Percentiles rank a stretch among this genome's conserved stretches.
Conservation (phyloP, 1,140 invertebrate species). For the Zaprionus camerounensis region DNA sequence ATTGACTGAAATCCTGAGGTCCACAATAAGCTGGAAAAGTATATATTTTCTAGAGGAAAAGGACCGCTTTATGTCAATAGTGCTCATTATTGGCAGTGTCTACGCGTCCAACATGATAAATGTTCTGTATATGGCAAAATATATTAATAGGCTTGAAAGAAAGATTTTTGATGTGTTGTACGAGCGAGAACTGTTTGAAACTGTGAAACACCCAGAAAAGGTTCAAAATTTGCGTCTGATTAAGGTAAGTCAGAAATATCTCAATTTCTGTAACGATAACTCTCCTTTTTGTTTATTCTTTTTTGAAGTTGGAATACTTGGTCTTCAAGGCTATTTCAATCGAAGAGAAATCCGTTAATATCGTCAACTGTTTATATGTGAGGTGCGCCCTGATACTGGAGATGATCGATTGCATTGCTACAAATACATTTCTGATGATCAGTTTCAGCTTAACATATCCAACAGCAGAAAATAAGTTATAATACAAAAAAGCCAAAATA, state of each 20-base stretch:
- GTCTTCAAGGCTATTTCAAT: background rate
- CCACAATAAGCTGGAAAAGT: background rate
- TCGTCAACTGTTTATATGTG: conserved; percentile 14
- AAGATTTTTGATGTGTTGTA: conserved; percentile 2
- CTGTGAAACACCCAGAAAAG: background rate
- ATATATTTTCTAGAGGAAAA: background rate
- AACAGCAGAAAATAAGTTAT: background rate
- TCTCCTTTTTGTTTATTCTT: background rate
- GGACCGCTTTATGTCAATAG: background rate
- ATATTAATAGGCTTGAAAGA: conserved; percentile 6
- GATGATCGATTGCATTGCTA: conserved; percentile 6
- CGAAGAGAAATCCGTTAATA: background rate
- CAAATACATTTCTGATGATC: background rate
- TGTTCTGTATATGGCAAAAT: background rate
- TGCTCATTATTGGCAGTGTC: background rate
- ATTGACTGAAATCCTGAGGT: background rate
- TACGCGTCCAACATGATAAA: background rate
- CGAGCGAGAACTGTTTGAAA: background rate
- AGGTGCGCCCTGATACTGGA: conserved; percentile 8
- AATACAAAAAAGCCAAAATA: background rate
- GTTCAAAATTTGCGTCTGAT: background rate
- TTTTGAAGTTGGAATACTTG: conserved; percentile 6
- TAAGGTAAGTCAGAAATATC: background rate
- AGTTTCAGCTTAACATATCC: conserved; percentile 4
- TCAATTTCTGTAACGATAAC: background rate